Conservation (phyloP, 2,113 vertebrate species). For the Balaenoptera acutorostrata region DNA sequence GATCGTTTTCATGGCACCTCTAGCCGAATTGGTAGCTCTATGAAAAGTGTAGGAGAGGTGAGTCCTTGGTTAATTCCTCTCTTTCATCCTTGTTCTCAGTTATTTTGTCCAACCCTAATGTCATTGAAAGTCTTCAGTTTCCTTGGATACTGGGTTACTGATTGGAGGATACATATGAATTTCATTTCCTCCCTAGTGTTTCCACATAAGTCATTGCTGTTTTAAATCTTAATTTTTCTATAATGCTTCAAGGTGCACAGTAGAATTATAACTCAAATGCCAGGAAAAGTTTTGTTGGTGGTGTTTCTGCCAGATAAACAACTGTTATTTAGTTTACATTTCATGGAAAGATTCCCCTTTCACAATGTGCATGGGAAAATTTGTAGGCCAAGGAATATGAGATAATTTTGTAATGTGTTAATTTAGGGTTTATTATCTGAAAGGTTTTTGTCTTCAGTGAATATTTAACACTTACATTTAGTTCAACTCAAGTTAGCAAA, state of each 20-base stretch:
- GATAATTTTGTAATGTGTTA: slow-evolving; percentile 9
- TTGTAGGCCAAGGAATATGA: neutral
- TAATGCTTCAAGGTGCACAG: neutral
- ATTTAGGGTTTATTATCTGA: neutral
- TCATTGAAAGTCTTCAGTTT: neutral
- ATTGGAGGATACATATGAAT: neutral
- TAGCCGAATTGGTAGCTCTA: slow-evolving; percentile 89
- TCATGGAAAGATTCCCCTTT: neutral
- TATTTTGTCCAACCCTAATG: neutral
- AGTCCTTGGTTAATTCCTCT: neutral
- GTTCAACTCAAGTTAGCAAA: slow-evolving; percentile 9
- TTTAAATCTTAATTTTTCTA: slow-evolving; percentile 12
- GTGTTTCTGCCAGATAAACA: neutral
- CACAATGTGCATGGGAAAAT: neutral
- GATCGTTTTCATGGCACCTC: slow-evolving; percentile 94
- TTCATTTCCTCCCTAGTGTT: neutral
- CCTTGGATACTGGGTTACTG: neutral
- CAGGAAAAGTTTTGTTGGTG: neutral
- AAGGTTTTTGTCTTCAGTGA: neutral
- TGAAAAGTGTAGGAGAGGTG: slow-evolving; percentile 98
- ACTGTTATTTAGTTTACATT: neutral
- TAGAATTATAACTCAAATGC: neutral
- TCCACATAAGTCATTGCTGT: neutral
- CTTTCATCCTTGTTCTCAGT: neutral
- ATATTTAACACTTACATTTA: neutral